Evolutionary conservation across 1,140 invertebrate species (phyloP).

Genomic region (Drosophila melanogaster): Release_6_plus_ISO1_MT NT_037436.4:8940001-8940500

Average conservation of each 20-base stretch:
- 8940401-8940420: constrained; percentile 52
- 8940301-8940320: constrained; percentile 37
- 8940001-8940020: constrained; percentile 52
- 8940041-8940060: constrained; percentile 66
- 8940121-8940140: constrained; percentile 60
- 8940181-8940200: constrained; percentile 63
- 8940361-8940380: constrained; percentile 73
- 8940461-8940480: constrained; percentile 78
- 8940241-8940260: constrained; percentile 57
- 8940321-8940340: constrained; percentile 75
- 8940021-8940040: constrained; percentile 34
- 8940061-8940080: constrained; percentile 48
- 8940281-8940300: constrained; percentile 46
- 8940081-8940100: constrained; percentile 40
- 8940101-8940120: constrained; percentile 56
- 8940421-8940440: constrained; percentile 41
- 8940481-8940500: constrained; percentile 64
- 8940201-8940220: constrained; percentile 84
- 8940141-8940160: constrained; percentile 69
- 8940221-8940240: constrained; percentile 77
- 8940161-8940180: constrained; percentile 56
- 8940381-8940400: constrained; percentile 69
- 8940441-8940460: constrained; percentile 41
- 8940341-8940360: constrained; percentile 83
- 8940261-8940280: constrained; percentile 62